A percentile compares a stretch with the other conserved stretches of the same genome.
These are phyloP conservation scores for Achroia grisella DNA, from an alignment of 1,140 invertebrate genomes.

Conservation along the genomic window DNA sequence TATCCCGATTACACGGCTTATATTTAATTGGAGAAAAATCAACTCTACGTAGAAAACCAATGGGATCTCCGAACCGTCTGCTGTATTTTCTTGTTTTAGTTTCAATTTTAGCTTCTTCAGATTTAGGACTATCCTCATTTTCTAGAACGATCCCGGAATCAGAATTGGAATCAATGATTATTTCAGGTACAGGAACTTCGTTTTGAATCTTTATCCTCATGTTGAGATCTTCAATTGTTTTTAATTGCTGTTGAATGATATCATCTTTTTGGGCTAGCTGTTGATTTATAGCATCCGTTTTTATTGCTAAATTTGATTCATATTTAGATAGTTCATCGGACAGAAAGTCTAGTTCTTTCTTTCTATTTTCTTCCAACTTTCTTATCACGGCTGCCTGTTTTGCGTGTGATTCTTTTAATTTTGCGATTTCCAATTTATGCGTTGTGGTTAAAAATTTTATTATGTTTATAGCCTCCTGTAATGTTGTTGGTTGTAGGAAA, in stretches of 20 bases:
- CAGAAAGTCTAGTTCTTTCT: conserved; percentile 59
- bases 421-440: conserved; percentile 57
- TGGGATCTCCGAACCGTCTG: conserved; percentile 54
- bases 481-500: conserved; percentile 43
- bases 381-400: conserved; percentile 56
- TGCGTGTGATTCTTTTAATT: conserved; percentile 39
- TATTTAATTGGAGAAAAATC: conserved; percentile 70
- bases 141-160: conserved; percentile 61
- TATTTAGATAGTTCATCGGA: conserved; percentile 60
- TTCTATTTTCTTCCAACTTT: conserved; percentile 55
- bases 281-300: conserved; percentile 49
- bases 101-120: conserved; percentile 38
- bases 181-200: conserved; percentile 39
- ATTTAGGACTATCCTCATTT: conserved; percentile 41
- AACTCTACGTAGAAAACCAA: conserved; percentile 56
- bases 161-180: conserved; percentile 58
- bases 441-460: conserved; percentile 59
- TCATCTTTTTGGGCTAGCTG: conserved; percentile 56
- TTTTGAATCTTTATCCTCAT: conserved; percentile 39
- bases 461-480: conserved; percentile 59
- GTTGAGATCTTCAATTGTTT: conserved; percentile 52
- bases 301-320: conserved; percentile 50
- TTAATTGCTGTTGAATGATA: conserved; percentile 45
- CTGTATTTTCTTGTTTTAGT: conserved; percentile 55
- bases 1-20: conserved; percentile 45